Evolutionary conservation across 2,888 invertebrate species (phyloP).

Genomic region (Callyntrura guangdongensis): DNA sequence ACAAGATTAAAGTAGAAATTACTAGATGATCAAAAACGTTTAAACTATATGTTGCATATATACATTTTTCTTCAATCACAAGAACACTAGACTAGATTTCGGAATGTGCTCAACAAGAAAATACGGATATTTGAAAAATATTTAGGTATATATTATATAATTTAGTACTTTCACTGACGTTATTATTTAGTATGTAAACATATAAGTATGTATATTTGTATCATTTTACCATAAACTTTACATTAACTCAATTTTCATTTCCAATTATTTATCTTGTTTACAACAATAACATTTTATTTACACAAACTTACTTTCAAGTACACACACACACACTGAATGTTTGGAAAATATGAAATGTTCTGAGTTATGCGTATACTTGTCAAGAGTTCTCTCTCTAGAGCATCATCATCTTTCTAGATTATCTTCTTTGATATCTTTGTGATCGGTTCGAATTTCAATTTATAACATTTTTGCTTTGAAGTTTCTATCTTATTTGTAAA

Average conservation of each 20-base stretch:
- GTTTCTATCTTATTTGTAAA: constrained; percentile 69
- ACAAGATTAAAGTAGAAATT: constrained; percentile 65
- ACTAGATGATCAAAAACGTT: constrained; percentile 46
- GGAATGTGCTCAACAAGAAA: constrained; percentile 33
- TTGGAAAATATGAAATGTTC: constrained; percentile 56
- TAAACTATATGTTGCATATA: constrained; percentile 17
- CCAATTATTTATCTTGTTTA: constrained; percentile 54
- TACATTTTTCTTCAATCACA: constrained; percentile 70
- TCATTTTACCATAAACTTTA: constrained; percentile 35
- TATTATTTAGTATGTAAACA: too few species aligned
- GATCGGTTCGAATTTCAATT: constrained; percentile 78
- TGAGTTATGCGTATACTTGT: constrained; percentile 63
- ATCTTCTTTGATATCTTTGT: constrained; percentile 73
- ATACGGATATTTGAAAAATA: constrained; percentile 12
- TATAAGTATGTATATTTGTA: neutral
- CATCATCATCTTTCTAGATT: constrained; percentile 49
- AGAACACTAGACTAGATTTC: constrained; percentile 73
- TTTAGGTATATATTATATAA: neutral
- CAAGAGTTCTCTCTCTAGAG: neutral
- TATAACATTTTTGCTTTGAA: constrained; percentile 72
- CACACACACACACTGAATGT: neutral
- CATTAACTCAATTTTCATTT: constrained; percentile 58
- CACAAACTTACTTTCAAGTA: constrained; percentile 29
- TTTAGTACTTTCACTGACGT: constrained; percentile 2
- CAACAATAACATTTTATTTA: constrained; percentile 38